Evolutionary conservation across 2,797 vertebrate genomes (phyloP).

Genomic region (Schizothorax lantsangensis): DNA sequence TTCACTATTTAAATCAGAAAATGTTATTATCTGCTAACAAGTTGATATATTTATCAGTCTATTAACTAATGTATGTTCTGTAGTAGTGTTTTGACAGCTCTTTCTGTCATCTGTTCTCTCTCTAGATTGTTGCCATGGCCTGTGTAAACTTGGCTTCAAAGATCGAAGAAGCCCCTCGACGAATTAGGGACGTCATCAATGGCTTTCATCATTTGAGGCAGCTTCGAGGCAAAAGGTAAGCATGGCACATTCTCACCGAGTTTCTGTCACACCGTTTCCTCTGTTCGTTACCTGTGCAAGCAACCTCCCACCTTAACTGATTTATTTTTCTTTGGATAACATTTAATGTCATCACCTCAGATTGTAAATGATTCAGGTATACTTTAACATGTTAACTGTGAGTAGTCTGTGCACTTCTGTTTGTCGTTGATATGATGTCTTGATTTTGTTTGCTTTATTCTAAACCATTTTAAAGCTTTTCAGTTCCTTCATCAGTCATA

Average conservation of each 20-base stretch:
- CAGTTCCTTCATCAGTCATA: conserved; percentile 79
- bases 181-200: conserved; percentile 98
- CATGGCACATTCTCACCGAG: conserved; percentile 34
- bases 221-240: conserved; percentile 97
- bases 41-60: not conserved
- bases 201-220: conserved; percentile 95
- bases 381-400: conserved; percentile 43
- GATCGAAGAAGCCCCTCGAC: conserved; percentile 96
- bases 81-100: not conserved
- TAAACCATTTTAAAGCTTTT: conserved; percentile 83
- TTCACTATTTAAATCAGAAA: not conserved
- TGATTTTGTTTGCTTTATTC: conserved; percentile 79
- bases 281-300: conserved; percentile 51
- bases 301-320: conserved; percentile 46
- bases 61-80: not conserved
- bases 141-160: conserved; percentile 98
- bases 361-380: conserved; percentile 52
- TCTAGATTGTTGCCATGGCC: conserved; percentile 98
- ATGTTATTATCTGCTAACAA: not conserved
- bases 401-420: conserved; percentile 51
- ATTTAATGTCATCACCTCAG: conserved; percentile 51
- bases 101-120: conserved; percentile 50
- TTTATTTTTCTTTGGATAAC: conserved; percentile 49
- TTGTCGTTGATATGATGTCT: conserved; percentile 57
- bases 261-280: conserved; percentile 5